Conservation (phyloP, 2,797 vertebrate genomes). For the Enteromius mattozi region DNA sequence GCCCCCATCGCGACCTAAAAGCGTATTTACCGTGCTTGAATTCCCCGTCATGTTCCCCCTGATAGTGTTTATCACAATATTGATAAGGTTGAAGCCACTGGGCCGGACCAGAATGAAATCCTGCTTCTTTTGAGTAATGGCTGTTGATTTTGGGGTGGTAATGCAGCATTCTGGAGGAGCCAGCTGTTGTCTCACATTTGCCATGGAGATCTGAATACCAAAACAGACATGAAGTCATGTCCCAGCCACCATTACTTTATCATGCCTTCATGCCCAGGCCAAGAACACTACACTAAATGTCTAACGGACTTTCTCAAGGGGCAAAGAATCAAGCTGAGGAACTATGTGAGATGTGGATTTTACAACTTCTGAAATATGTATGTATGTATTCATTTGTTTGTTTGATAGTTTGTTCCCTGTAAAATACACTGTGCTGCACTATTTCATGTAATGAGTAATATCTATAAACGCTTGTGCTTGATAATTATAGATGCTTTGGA, state of each 20-base stretch:
- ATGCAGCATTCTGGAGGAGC: slow-evolving; percentile 35
- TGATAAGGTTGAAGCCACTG: slow-evolving; percentile 17
- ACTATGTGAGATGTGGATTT: not conserved
- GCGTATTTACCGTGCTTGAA: slow-evolving; percentile 48
- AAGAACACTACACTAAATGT: slow-evolving; percentile 23
- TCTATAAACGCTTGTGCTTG: not conserved
- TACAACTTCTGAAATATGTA: not conserved
- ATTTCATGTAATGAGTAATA: not conserved
- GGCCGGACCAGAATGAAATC: slow-evolving; percentile 36
- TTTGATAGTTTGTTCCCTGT: not conserved
- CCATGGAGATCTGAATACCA: slow-evolving; percentile 42
- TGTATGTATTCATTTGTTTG: too few species aligned
- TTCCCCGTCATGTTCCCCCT: slow-evolving; percentile 42
- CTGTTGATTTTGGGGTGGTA: slow-evolving; percentile 46
- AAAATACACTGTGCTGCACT: not conserved
- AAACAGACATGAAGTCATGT: slow-evolving; percentile 47
- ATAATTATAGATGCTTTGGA: not conserved
- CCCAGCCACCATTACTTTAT: slow-evolving; percentile 45
- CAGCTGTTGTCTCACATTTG: slow-evolving; percentile 28
- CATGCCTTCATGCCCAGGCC: slow-evolving; percentile 22
- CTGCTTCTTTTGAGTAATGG: slow-evolving; percentile 43
- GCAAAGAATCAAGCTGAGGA: not conserved
- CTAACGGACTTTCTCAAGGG: not conserved
- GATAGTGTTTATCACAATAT: slow-evolving; percentile 49
- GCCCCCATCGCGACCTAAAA: slow-evolving; percentile 44